Percentiles rank a stretch among this genome's conserved stretches.
Conservation (phyloP, 2,113 vertebrate genomes). For the Athene noctua region DNA sequence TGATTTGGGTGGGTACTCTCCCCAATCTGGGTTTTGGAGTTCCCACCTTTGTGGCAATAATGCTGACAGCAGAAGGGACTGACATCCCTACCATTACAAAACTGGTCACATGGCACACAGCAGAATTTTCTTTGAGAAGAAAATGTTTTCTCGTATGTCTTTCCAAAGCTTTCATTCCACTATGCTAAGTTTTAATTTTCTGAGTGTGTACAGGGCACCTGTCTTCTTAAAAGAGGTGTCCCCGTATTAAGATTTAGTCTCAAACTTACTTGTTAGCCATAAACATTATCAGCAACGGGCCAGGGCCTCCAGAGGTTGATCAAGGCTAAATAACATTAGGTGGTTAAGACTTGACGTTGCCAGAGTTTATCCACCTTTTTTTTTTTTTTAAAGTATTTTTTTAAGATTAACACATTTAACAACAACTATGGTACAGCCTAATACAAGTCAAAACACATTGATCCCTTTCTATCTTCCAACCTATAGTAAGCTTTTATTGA, state of each 20-base stretch:
- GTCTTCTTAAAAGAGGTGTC: neutral
- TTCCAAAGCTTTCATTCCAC: neutral
- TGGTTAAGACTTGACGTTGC: neutral
- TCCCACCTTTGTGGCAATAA: neutral
- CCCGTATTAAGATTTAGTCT: neutral
- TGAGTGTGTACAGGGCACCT: neutral
- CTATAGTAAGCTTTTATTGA: neutral
- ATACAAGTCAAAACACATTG: neutral
- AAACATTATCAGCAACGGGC: neutral
- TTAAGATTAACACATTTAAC: neutral
- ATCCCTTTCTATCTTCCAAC: constrained; percentile 30
- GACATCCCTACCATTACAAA: neutral
- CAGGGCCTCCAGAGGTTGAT: neutral
- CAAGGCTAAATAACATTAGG: neutral
- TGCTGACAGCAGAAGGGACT: neutral
- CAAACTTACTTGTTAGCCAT: neutral
- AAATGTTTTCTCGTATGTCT: neutral
- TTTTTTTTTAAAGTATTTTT: neutral
- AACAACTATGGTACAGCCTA: neutral
- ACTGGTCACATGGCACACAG: neutral
- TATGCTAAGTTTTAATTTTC: neutral
- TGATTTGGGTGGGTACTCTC: neutral
- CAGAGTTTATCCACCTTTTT: neutral
- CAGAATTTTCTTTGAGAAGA: neutral
- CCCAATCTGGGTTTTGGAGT: neutral